Conservation (phyloP, 1,140 invertebrate genomes). For the Euura lappo region DNA sequence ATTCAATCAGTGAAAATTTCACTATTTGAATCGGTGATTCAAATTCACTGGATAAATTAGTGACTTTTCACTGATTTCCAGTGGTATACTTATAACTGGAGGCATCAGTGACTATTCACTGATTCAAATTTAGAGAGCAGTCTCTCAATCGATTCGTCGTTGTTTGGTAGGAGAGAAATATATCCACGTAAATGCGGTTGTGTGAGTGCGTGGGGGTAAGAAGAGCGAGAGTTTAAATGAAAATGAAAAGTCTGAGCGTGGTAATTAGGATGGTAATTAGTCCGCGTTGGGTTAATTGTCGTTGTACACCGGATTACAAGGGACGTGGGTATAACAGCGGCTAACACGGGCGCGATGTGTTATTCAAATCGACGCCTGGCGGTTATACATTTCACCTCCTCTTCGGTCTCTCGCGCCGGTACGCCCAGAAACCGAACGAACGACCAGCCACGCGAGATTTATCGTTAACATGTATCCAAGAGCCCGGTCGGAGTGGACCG, state of each 20-base stretch:
- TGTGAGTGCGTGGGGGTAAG: background rate
- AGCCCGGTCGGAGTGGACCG: background rate
- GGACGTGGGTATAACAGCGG: background rate
- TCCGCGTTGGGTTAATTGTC: background rate
- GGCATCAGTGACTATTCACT: no score
- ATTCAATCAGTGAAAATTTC: no score
- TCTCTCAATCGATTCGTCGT: no score
- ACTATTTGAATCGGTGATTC: no score
- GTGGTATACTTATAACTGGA: no score
- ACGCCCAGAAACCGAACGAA: background rate
- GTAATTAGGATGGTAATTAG: background rate
- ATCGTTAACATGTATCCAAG: background rate
- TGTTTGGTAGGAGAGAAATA: no score
- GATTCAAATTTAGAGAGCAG: no score
- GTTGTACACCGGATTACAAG: background rate
- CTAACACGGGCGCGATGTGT: slow-evolving; percentile 1
- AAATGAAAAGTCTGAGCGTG: background rate
- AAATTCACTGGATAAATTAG: no score
- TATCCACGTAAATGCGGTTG: no score
- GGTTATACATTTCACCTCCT: background rate
- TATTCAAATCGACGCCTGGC: slow-evolving; percentile 5
- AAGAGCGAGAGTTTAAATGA: background rate
- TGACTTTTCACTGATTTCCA: no score
- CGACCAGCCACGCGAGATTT: background rate
- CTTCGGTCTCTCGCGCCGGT: background rate